Evolutionary conservation across 1,140 invertebrate species (phyloP), one percentile per base, ranked within the genome.

Genomic region (Pectinophora gossypiella): DNA sequence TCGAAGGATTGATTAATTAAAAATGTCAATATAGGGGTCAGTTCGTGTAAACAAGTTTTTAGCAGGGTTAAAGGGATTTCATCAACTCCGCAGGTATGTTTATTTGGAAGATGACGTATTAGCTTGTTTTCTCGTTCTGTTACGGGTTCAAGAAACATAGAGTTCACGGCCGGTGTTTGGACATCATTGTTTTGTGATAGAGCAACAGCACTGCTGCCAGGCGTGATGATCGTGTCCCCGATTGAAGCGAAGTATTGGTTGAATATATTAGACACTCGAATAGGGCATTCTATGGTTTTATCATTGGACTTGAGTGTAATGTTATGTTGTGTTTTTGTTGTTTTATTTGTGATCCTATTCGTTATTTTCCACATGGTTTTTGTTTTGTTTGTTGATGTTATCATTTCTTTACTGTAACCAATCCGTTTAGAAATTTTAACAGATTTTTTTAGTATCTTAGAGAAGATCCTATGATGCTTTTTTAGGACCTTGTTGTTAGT

Each of bases 1-100:
- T 36, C 23, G 3, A 48, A 36, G 0, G 46, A 48, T 19, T 32
- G 22, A 19, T 48, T 48, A 16, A 48, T 20, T 13, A 48, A 27
- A 35, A 18, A 10, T 18, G 46, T 19, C n/a, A 48, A 35, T 3
- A 13, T 23, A 10, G 21, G 32, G 4, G n/a, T 35, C 1, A 32
- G 27, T 32, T 32, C 27, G 1, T 32, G 2, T 2, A 32, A 9
- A 9, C 27, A 32, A 7, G 27, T 32, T 32, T 32, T 32, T 3
- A 32, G 9, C 7, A 32, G 27, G 27, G 27, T 32, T 9, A 12
- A 12, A 32, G 27, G 27, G 1, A 32, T 32, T n/a, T 32, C 27
- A 32, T 32, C 27, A 12, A 32, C 27, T 32, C 27, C 27, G 27
- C 6, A 32, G 7, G 9, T 32, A 32, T 32, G 27, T 32, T 32